Base-by-base conservation (phyloP, 2,797 vertebrate genomes). In the Microtus obscurus region DNA sequence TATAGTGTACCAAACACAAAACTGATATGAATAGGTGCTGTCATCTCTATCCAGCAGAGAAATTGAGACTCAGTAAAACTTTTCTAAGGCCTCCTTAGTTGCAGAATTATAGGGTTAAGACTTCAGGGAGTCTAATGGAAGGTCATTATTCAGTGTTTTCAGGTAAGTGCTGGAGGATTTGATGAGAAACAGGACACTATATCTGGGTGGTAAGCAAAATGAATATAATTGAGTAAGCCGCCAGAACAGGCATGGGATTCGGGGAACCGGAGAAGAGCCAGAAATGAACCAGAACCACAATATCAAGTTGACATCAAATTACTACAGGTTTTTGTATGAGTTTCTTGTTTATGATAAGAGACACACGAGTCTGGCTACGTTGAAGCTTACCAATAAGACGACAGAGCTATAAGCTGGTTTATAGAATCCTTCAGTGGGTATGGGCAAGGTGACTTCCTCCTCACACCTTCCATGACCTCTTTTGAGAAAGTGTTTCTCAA, bases 401-500 rank as follows among this genome's bases (percentile, higher is more conserved):
- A 29, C 92, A n/a, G 43, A 31, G n/a, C 79, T 53, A 16, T 61
- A 53, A 45, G 17, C n/a, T 94, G 81, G 73, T 93, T 87, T 87
- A 51, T 77, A 59, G 86, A 95, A 96, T 67, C 9, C 69, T 56
- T 59, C 61, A 86, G 77, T 61, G 67, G 85, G 63, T 83, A 74
- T 76, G 13, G 53, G 71, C 63, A 89, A 83, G 88, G 83, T 82
- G 56, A 94, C 71, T 93, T 95, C 86, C 89, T 93, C 74, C 51
- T 74, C 87, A 71, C 48, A 90, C 82, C n/a, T 94, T 90, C 69
- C 65, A 19, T 63, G 69, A 69, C 89, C 77, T 76, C 79, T 67
- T 81, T 67, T 92, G 88, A 96, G 90, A 85, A 93, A 59, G 91
- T 69, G 21, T 83, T 95, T 88, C 81, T 86, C 80, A 87, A 63